These are phyloP conservation scores for Etheostoma spectabile DNA, from an alignment of 2,113 vertebrate species.

Conservation along the genomic window DNA sequence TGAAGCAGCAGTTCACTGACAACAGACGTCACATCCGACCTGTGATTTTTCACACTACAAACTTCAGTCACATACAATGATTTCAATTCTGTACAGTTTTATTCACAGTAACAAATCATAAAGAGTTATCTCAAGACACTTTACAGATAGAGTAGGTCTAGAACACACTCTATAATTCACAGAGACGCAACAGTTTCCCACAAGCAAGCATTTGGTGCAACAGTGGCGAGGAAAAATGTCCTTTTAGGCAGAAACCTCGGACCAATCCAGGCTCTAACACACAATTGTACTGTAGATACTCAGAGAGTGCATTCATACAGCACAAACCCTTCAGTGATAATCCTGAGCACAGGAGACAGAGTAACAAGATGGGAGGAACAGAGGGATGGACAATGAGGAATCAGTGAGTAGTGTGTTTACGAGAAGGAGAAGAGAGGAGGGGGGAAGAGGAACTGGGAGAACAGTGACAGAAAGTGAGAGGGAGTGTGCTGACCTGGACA, in stretches of 20 bases:
- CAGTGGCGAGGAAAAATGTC: too few species aligned
- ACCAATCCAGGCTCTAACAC: neutral
- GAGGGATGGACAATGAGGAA: neutral
- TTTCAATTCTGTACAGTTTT: too few species aligned
- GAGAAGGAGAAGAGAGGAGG: neutral
- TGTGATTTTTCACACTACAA: neutral
- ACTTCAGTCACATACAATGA: neutral
- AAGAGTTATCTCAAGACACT: too few species aligned
- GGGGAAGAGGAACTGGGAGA: neutral
- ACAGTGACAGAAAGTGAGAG: conserved; percentile 3
- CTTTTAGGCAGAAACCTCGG: too few species aligned
- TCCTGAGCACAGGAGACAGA: neutral
- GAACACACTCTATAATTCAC: too few species aligned
- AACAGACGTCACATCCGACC: conserved; percentile 15
- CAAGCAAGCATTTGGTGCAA: too few species aligned
- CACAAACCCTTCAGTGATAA: neutral
- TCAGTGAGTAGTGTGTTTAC: neutral
- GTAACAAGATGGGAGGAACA: neutral
- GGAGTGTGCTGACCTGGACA: neutral
- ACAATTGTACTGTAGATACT: neutral
- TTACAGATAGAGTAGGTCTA: too few species aligned
- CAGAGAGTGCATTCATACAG: neutral
- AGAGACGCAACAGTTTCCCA: too few species aligned
- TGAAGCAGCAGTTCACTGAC: conserved; percentile 26
- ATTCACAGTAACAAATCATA: too few species aligned